phyloP scores from a whole-genome alignment of 2,888 invertebrate genomes.

The Dasysyrphus tricinctus region DNA sequence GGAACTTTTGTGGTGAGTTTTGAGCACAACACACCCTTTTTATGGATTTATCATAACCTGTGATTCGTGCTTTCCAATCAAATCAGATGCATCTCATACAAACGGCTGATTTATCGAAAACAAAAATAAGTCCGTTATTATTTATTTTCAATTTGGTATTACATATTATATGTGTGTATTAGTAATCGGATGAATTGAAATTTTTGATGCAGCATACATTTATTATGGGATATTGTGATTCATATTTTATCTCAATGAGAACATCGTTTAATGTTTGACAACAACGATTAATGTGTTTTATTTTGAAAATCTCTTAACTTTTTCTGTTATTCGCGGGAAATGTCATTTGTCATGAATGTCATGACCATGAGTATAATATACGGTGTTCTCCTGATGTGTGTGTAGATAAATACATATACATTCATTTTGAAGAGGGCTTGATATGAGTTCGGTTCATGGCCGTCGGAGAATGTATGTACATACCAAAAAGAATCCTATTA shows the following conservation, averaged over 20 bases:
- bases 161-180: too few relatives aligned
- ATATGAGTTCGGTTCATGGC: constrained; percentile 26
- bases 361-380: constrained; percentile 18
- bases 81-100: background rate
- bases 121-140: background rate
- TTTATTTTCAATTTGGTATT: background rate
- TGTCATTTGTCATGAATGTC: constrained; percentile 68
- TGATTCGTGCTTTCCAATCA: background rate
- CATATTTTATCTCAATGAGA: constrained; percentile 35
- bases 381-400: too few relatives aligned
- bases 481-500: background rate
- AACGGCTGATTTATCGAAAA: background rate
- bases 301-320: constrained; percentile 35
- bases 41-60: background rate
- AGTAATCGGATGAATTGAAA: constrained; percentile 15
- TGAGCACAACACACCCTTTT: background rate
- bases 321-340: constrained; percentile 44
- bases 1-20: constrained; percentile 70
- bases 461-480: background rate
- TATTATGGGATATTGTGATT: constrained; percentile 42
- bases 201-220: background rate
- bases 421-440: constrained; percentile 19
- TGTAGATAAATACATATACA: too few relatives aligned
- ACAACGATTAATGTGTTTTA: constrained; percentile 42
- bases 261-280: constrained; percentile 9